Percentiles rank a stretch among this genome's conserved stretches.
phyloP scores from a whole-genome alignment of 2,113 vertebrate species.

The Jaculus jaculus region DNA sequence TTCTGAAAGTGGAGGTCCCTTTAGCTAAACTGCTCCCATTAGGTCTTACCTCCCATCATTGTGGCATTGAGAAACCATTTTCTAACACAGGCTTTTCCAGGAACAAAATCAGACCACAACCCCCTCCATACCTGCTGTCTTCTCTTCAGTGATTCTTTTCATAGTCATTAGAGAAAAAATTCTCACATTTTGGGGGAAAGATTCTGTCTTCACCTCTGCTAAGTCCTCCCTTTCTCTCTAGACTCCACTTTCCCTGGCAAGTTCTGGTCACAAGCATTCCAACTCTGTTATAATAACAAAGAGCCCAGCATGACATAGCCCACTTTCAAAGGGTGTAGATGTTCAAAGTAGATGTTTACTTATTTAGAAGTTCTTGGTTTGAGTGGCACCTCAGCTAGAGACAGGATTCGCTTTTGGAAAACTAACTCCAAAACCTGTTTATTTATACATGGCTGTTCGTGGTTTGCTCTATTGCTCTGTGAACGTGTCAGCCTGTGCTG shows the following conservation, averaged over 20 bases:
- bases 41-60: no score
- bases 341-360: neutral
- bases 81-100: no score
- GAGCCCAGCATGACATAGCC: neutral
- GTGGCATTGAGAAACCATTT: no score
- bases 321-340: neutral
- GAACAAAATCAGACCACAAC: no score
- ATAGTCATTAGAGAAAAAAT: neutral
- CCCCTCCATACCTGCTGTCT: neutral
- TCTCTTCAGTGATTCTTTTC: no score
- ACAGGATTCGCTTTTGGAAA: constrained; percentile 47
- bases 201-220: neutral
- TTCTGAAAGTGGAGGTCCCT: neutral
- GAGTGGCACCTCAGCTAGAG: constrained; percentile 12
- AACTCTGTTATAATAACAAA: neutral
- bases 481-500: neutral
- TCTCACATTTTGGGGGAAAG: neutral
- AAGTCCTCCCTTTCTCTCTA: neutral
- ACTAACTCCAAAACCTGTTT: neutral
- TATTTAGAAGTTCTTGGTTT: constrained; percentile 6
- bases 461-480: neutral
- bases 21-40: no score
- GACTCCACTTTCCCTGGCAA: no score
- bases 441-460: neutral
- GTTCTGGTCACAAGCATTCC: neutral